Evolutionary conservation across 2,888 invertebrate species (phyloP).

Genomic region (Exephanes ischioxanthus): DNA sequence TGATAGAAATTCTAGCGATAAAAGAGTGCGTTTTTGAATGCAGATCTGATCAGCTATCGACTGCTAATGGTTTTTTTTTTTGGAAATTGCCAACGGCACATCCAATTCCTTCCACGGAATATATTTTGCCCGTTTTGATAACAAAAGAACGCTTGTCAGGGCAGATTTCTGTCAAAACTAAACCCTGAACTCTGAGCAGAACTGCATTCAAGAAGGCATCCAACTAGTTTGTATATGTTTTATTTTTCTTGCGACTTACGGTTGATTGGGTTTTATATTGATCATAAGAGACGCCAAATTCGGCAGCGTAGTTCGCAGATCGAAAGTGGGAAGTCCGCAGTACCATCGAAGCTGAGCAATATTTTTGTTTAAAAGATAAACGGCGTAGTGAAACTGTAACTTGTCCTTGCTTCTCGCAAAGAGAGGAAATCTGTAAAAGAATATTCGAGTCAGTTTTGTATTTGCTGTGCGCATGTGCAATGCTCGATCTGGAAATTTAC

Average conservation of each 20-base stretch:
- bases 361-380: constrained; percentile 97
- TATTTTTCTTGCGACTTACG: constrained; percentile 69
- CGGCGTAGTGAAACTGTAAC: constrained; percentile 94
- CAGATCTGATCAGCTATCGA: no score
- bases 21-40: no score
- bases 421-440: constrained; percentile 91
- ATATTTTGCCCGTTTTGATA: no score
- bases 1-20: background rate
- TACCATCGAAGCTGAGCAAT: constrained; percentile 95
- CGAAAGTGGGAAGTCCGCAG: constrained; percentile 90
- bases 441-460: constrained; percentile 77
- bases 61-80: no score
- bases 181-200: no score
- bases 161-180: no score
- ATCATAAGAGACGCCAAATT: constrained; percentile 89
- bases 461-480: background rate
- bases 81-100: no score
- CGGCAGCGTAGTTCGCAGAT: constrained; percentile 91
- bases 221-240: background rate
- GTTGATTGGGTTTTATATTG: constrained; percentile 83
- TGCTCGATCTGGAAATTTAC: constrained; percentile 72
- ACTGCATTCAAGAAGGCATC: no score
- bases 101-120: no score
- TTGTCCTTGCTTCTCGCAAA: constrained; percentile 92
- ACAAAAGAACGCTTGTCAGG: no score